phyloP scores from a whole-genome alignment of 2,888 invertebrate species.

The Notodromas monacha region DNA sequence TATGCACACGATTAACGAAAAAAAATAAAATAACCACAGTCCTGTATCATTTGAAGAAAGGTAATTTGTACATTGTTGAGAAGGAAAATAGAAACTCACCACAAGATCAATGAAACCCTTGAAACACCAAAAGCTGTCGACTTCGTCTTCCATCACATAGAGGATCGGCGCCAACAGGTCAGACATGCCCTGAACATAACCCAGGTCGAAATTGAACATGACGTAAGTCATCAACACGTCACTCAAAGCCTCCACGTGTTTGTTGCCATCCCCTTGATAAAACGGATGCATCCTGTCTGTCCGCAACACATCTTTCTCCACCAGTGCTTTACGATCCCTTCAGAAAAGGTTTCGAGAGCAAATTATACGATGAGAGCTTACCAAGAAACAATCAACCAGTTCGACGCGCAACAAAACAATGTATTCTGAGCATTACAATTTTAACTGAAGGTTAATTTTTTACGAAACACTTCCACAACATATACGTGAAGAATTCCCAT shows the following conservation, averaged over 20 bases:
- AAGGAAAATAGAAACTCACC: slow-evolving; percentile 23
- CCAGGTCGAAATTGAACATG: slow-evolving; percentile 94
- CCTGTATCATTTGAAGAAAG: not conserved
- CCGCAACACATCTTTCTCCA: slow-evolving; percentile 82
- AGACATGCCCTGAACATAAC: slow-evolving; percentile 89
- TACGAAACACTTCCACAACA: too few relatives aligned
- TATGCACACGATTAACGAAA: slow-evolving; percentile 7
- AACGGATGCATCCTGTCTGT: slow-evolving; percentile 69
- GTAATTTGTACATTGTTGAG: not conserved
- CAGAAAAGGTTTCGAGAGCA: too few relatives aligned
- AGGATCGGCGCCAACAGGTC: slow-evolving; percentile 76
- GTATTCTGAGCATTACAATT: too few relatives aligned
- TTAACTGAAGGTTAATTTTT: too few relatives aligned
- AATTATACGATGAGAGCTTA: too few relatives aligned
- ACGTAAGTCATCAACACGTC: slow-evolving; percentile 92
- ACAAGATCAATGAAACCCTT: slow-evolving; percentile 87
- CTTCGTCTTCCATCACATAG: slow-evolving; percentile 58
- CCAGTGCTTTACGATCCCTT: too few relatives aligned
- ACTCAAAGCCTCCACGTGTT: slow-evolving; percentile 44
- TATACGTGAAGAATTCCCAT: too few relatives aligned
- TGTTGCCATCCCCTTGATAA: slow-evolving; percentile 72
- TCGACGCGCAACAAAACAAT: too few relatives aligned
- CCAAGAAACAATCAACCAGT: too few relatives aligned
- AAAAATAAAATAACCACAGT: slow-evolving; percentile 5
- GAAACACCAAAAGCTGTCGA: slow-evolving; percentile 95